phyloP scores from a whole-genome alignment of 2,888 invertebrate species.

The Atrina japonica region DNA sequence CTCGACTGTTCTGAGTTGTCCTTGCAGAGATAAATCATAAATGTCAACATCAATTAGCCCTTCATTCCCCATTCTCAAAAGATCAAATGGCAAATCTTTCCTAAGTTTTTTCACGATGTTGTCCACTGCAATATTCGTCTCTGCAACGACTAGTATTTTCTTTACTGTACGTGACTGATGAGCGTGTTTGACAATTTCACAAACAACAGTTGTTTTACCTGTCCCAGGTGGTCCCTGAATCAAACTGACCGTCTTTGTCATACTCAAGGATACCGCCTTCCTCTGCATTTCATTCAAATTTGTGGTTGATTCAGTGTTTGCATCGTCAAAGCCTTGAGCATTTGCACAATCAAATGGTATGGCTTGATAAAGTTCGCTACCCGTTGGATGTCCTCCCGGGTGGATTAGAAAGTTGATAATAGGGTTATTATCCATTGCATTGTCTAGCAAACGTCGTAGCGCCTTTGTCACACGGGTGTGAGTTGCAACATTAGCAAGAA shows the following conservation, averaged over 20 bases:
- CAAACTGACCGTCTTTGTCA: slow-evolving; percentile 25
- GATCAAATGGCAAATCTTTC: slow-evolving; percentile 19
- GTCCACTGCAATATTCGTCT: slow-evolving; percentile 49
- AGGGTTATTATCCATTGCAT: not conserved
- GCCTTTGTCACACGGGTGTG: slow-evolving; percentile 36
- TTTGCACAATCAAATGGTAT: not conserved
- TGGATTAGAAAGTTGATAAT: too few species aligned
- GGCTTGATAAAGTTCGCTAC: not conserved
- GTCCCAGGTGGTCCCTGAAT: slow-evolving; percentile 54
- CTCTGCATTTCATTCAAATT: slow-evolving; percentile 28
- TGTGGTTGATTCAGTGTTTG: not conserved
- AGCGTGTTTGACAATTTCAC: slow-evolving; percentile 33
- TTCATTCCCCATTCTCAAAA: slow-evolving; percentile 36
- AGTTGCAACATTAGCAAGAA: slow-evolving; percentile 43
- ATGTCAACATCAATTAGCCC: slow-evolving; percentile 35
- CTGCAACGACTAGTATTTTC: slow-evolving; percentile 44
- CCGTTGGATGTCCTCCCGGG: not conserved
- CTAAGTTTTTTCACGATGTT: slow-evolving; percentile 41
- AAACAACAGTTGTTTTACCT: slow-evolving; percentile 46
- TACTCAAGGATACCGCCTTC: slow-evolving; percentile 23
- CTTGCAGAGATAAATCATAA: slow-evolving; percentile 44
- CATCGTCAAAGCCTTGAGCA: not conserved
- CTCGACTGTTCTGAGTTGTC: slow-evolving; percentile 33
- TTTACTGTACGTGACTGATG: slow-evolving; percentile 11
- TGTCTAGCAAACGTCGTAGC: not conserved